Percentiles rank a stretch among this genome's conserved stretches.
These are phyloP conservation scores for Caenorhabditis brenneri DNA, from an alignment of 1,140 invertebrate genomes.

Conservation along the genomic window DNA sequence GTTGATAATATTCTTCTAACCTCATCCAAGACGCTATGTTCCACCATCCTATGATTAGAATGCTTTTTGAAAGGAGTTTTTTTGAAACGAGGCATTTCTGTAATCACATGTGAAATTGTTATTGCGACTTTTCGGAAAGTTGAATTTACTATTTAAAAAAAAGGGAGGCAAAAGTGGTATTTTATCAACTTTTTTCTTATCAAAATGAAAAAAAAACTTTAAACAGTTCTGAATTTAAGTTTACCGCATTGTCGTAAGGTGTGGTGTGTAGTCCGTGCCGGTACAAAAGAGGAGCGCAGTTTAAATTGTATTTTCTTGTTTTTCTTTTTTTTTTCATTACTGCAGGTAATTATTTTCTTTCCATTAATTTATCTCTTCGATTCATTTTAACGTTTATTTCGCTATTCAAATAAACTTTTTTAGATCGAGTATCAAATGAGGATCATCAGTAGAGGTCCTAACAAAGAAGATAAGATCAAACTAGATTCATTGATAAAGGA, in stretches of 20 bases:
- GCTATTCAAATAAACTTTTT: background rate
- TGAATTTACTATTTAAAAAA: background rate
- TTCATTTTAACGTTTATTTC: background rate
- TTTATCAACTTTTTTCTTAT: background rate
- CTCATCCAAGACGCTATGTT: background rate
- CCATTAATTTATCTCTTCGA: background rate
- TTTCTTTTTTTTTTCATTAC: too few relatives aligned
- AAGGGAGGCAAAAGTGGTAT: background rate
- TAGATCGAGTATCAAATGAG: background rate
- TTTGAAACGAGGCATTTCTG: background rate
- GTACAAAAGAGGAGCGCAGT: background rate
- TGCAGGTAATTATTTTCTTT: background rate
- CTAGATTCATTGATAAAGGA: background rate
- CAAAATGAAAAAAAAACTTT: background rate
- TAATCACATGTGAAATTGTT: too few relatives aligned
- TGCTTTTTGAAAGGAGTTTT: background rate
- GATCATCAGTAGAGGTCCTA: background rate
- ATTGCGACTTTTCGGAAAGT: too few relatives aligned
- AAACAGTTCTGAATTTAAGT: background rate
- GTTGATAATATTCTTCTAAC: background rate
- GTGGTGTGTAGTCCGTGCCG: background rate
- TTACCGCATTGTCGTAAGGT: conserved; percentile 29
- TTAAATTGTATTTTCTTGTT: too few relatives aligned
- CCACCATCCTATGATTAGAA: too few relatives aligned
- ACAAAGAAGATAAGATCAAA: background rate